Conservation (phyloP, 2,113 vertebrate genomes). For the Larimichthys crocea region DNA sequence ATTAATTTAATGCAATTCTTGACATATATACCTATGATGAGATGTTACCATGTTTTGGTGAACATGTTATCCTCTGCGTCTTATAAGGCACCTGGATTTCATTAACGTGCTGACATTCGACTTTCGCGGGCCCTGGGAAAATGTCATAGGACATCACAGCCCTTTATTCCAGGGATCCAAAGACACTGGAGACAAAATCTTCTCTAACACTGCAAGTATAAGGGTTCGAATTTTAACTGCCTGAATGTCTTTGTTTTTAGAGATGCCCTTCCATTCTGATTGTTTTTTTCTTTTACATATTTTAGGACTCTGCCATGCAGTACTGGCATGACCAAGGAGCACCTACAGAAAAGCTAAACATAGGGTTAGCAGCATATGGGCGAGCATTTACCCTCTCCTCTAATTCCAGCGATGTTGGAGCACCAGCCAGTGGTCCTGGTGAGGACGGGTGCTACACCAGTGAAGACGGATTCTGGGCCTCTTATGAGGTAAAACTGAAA, state of each 20-base stretch:
- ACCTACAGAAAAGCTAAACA: slow-evolving; percentile 79
- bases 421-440: slow-evolving; percentile 71
- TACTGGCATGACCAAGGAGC: slow-evolving; percentile 79
- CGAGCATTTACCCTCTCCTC: slow-evolving; percentile 77
- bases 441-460: slow-evolving; percentile 72
- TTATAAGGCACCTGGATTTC: slow-evolving; percentile 80
- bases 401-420: slow-evolving; percentile 55
- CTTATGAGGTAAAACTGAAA: slow-evolving; percentile 81
- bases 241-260: neutral
- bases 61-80: neutral
- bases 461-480: slow-evolving; percentile 82
- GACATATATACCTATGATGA: neutral
- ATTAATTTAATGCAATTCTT: neutral
- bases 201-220: slow-evolving; percentile 76
- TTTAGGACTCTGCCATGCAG: slow-evolving; percentile 81
- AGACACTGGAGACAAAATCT: slow-evolving; percentile 46
- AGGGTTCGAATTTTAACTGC: neutral
- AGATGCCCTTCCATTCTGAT: neutral
- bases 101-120: slow-evolving; percentile 85
- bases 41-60: neutral
- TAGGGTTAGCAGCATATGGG: slow-evolving; percentile 84
- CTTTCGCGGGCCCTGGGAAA: slow-evolving; percentile 81
- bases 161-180: slow-evolving; percentile 75
- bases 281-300: neutral
- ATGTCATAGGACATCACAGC: slow-evolving; percentile 82